A percentile compares a stretch with the other conserved stretches of the same genome.
Conservation (phyloP, 1,140 invertebrate genomes). For the Galleria mellonella region DNA sequence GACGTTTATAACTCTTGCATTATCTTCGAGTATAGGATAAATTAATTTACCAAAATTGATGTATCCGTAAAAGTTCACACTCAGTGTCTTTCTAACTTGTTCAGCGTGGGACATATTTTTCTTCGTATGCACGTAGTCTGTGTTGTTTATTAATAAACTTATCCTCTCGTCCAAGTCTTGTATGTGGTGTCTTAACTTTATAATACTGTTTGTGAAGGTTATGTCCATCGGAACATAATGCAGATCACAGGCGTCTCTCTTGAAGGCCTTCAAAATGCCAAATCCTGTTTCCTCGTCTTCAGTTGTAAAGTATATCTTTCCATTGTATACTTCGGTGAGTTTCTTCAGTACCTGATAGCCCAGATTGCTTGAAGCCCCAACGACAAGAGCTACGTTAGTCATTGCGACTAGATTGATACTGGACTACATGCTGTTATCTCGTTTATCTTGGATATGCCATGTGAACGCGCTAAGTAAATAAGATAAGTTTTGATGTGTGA, state of each 20-base stretch:
- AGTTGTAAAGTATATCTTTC: conserved; percentile 61
- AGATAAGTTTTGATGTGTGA: neutral
- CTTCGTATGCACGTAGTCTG: conserved; percentile 44
- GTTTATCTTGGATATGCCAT: neutral
- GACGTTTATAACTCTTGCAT: conserved; percentile 58
- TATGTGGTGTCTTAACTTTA: conserved; percentile 56
- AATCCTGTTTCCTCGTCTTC: conserved; percentile 53
- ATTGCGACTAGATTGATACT: conserved; percentile 38
- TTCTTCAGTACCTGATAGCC: conserved; percentile 60
- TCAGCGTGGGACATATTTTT: conserved; percentile 48
- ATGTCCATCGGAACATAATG: conserved; percentile 52
- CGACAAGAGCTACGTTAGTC: conserved; percentile 53
- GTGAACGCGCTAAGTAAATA: neutral
- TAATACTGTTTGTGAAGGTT: conserved; percentile 58
- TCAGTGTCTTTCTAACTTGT: conserved; percentile 50
- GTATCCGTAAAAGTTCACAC: conserved; percentile 61
- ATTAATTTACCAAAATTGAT: conserved; percentile 64
- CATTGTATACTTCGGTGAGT: conserved; percentile 42
- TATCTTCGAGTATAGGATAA: conserved; percentile 51
- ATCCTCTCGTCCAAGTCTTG: conserved; percentile 61
- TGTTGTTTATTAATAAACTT: conserved; percentile 56
- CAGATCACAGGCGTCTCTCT: conserved; percentile 27
- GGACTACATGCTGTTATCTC: neutral
- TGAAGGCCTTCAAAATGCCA: conserved; percentile 41
- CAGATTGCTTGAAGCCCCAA: conserved; percentile 55